These are phyloP conservation scores for Lepus timidus DNA, from an alignment of 2,113 vertebrate species.

Conservation along the genomic window DNA sequence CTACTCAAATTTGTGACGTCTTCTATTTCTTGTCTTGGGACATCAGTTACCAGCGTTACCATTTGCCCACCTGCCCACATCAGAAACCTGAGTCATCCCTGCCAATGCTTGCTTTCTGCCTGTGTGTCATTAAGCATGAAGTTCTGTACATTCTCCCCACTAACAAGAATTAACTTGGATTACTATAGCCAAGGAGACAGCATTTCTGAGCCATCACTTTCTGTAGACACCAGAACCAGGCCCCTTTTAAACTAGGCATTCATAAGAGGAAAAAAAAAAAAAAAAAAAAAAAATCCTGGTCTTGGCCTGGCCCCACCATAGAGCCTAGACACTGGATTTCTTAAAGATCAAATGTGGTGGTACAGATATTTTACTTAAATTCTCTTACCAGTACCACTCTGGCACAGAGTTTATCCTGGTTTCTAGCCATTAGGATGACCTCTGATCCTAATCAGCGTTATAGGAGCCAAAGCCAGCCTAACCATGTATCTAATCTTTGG, in stretches of 20 bases:
- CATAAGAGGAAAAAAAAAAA: background rate
- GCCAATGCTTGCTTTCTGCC: background rate
- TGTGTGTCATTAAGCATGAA: background rate
- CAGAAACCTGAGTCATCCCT: background rate
- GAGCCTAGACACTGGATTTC: background rate
- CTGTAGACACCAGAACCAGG: background rate
- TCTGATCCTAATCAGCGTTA: constrained; percentile 20
- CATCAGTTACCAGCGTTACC: constrained; percentile 1
- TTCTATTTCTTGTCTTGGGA: background rate
- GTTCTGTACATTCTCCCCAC: background rate
- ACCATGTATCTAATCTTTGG: background rate
- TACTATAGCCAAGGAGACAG: background rate
- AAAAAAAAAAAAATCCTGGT: background rate
- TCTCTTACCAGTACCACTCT: constrained; percentile 2
- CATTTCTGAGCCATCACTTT: background rate
- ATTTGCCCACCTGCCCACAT: background rate
- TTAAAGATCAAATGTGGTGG: constrained; percentile 53
- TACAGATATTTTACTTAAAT: constrained; percentile 54
- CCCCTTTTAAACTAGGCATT: constrained; percentile 9
- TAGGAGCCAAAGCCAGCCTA: constrained; percentile 1
- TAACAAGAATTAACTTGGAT: background rate
- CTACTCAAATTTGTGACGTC: background rate
- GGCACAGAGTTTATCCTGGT: background rate
- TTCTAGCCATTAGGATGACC: constrained; percentile 36
- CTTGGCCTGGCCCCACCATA: background rate